phyloP scores from a whole-genome alignment of 2,888 invertebrate species.

The Lasioglossum zephyrum region DNA sequence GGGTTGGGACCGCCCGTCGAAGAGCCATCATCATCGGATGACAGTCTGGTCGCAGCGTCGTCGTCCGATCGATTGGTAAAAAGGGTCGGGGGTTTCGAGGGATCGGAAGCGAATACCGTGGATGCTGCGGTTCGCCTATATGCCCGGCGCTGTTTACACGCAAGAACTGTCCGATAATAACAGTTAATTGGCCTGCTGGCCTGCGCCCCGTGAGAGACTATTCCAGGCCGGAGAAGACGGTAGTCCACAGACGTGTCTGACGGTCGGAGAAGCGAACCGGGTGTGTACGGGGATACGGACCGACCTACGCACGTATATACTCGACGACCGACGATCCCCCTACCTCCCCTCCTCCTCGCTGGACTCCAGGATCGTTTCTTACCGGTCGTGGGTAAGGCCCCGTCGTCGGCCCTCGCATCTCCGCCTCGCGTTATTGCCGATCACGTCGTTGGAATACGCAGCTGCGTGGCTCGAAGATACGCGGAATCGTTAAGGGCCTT shows the following conservation, averaged over 20 bases:
- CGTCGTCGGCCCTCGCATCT: constrained; percentile 24
- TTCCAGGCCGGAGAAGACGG: constrained; percentile 43
- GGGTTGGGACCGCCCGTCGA: background rate
- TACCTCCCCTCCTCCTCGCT: too few species aligned
- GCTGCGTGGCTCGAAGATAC: constrained; percentile 66
- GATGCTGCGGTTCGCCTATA: constrained; percentile 40
- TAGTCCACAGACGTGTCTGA: constrained; percentile 68
- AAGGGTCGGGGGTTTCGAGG: constrained; percentile 22
- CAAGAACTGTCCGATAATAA: constrained; percentile 78
- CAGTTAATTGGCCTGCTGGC: constrained; percentile 77
- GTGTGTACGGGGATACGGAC: background rate
- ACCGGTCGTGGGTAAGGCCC: constrained; percentile 29
- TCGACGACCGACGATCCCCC: constrained; percentile 1
- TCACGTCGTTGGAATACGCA: constrained; percentile 65
- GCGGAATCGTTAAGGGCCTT: constrained; percentile 72
- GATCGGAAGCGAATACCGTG: constrained; percentile 52
- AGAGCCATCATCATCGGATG: background rate
- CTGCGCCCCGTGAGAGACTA: constrained; percentile 73
- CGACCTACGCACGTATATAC: constrained; percentile 30
- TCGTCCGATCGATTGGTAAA: constrained; percentile 27
- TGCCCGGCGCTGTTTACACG: constrained; percentile 66
- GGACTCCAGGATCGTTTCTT: constrained; percentile 50
- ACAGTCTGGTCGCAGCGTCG: background rate
- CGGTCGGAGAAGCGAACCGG: constrained; percentile 41
- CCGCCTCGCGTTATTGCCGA: constrained; percentile 65